A percentile compares a stretch with the other conserved stretches of the same genome.
Evolutionary conservation across 2,888 invertebrate species (phyloP).

Genomic region (Gonocerus acuteangulatus): DNA sequence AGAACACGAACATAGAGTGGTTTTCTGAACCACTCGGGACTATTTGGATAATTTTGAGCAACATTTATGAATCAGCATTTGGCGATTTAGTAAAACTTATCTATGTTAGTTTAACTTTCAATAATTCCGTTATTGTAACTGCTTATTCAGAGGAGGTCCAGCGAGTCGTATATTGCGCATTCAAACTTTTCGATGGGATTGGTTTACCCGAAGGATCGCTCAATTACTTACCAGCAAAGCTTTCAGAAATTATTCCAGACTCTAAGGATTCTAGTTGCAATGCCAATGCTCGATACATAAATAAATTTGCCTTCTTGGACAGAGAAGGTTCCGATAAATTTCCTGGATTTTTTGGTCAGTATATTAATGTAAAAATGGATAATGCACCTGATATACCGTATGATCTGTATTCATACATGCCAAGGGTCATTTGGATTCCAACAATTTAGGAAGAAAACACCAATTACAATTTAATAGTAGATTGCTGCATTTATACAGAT

Average conservation of each 20-base stretch:
- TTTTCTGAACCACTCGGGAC: slow-evolving; percentile 12
- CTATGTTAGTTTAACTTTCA: slow-evolving; percentile 7
- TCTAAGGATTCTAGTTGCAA: slow-evolving; percentile 3
- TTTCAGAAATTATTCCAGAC: slow-evolving; percentile 6
- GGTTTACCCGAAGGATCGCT: slow-evolving; percentile 10
- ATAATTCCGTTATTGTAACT: slow-evolving; percentile 16
- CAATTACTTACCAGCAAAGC: slow-evolving; percentile 12
- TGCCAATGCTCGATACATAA: slow-evolving; percentile 12
- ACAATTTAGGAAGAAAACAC: slow-evolving; percentile 9
- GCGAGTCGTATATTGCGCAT: neutral
- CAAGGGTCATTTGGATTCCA: slow-evolving; percentile 16
- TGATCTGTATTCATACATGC: slow-evolving; percentile 16
- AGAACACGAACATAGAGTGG: slow-evolving; percentile 10
- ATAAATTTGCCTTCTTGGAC: slow-evolving; percentile 10
- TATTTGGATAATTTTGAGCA: slow-evolving; percentile 9
- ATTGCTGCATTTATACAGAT: too few relatives aligned
- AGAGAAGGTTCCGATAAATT: slow-evolving; percentile 17
- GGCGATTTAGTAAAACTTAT: slow-evolving; percentile 11
- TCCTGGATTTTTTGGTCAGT: slow-evolving; percentile 12
- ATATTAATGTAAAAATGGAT: slow-evolving; percentile 13
- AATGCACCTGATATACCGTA: slow-evolving; percentile 7
- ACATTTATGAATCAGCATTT: slow-evolving; percentile 16
- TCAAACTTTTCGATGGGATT: slow-evolving; percentile 17
- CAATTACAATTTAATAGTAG: too few relatives aligned
- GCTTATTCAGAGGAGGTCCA: slow-evolving; percentile 15